Conservation (phyloP, 2,113 vertebrate species). For the Phasianus colchicus region DNA sequence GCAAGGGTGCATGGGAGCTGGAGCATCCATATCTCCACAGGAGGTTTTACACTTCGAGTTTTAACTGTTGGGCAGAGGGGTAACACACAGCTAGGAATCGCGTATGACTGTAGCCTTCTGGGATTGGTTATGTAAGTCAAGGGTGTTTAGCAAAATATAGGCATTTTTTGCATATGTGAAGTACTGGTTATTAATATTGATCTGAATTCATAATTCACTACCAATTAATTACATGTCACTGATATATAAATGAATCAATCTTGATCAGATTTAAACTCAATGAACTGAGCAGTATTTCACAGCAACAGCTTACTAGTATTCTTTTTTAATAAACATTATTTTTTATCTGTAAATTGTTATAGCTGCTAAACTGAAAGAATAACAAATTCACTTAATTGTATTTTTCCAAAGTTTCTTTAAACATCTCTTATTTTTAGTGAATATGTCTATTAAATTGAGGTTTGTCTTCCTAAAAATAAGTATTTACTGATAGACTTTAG, state of each 20-base stretch:
- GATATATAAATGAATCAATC: background rate
- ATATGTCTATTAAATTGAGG: fast-evolving
- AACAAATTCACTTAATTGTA: background rate
- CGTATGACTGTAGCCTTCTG: background rate
- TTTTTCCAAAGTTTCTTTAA: background rate
- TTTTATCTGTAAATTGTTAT: background rate
- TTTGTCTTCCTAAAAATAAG: background rate
- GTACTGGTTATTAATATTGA: background rate
- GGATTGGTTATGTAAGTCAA: background rate
- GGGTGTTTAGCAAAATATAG: background rate
- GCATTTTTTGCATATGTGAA: background rate
- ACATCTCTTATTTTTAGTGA: background rate
- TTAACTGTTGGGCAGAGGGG: fast-evolving
- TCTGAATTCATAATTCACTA: background rate
- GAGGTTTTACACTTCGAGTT: background rate
- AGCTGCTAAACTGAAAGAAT: background rate
- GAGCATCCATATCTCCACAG: background rate
- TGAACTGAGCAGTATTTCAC: background rate
- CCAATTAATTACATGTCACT: background rate
- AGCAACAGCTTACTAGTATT: background rate
- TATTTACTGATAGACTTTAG: background rate
- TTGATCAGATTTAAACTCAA: background rate
- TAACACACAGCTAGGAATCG: background rate
- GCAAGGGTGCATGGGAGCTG: fast-evolving
- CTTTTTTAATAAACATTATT: background rate